These are phyloP conservation scores for Rhynchomys soricoides DNA, from an alignment of 2,113 vertebrate genomes.

Conservation along the genomic window DNA sequence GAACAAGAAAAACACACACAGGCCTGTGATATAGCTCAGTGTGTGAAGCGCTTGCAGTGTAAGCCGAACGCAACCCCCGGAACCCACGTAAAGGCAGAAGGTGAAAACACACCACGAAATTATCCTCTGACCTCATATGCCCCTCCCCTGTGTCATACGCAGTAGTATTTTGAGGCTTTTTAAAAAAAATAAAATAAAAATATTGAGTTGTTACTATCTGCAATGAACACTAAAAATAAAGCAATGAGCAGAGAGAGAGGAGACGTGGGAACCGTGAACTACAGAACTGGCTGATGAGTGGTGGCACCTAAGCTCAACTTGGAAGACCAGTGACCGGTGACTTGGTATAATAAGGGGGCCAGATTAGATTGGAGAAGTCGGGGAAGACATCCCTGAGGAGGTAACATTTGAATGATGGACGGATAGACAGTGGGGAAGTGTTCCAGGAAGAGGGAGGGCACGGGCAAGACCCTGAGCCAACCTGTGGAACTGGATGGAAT, in stretches of 20 bases:
- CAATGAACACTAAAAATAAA: not conserved
- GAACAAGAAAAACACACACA: not conserved
- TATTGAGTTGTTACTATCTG: not conserved
- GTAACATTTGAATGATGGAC: not conserved
- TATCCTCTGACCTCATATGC: not conserved
- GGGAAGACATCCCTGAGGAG: not conserved
- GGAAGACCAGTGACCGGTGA: not conserved
- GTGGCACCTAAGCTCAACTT: not conserved
- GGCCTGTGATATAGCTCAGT: not conserved
- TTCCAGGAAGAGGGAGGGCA: not conserved
- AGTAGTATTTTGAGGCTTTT: not conserved
- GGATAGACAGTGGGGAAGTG: too few species aligned
- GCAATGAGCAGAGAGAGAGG: not conserved
- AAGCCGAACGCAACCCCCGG: not conserved
- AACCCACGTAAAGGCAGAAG: not conserved
- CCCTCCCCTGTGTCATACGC: too few species aligned
- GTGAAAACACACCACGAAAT: not conserved
- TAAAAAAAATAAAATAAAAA: not conserved
- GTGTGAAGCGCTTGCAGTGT: not conserved
- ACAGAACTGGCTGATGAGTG: not conserved
- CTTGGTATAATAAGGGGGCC: not conserved
- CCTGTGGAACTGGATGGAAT: not conserved
- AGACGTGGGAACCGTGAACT: not conserved
- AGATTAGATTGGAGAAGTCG: not conserved
- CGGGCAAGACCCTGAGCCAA: not conserved